These are phyloP conservation scores for Paradoxurus hermaphroditus DNA, from an alignment of 2,113 vertebrate genomes.

Conservation along the genomic window DNA sequence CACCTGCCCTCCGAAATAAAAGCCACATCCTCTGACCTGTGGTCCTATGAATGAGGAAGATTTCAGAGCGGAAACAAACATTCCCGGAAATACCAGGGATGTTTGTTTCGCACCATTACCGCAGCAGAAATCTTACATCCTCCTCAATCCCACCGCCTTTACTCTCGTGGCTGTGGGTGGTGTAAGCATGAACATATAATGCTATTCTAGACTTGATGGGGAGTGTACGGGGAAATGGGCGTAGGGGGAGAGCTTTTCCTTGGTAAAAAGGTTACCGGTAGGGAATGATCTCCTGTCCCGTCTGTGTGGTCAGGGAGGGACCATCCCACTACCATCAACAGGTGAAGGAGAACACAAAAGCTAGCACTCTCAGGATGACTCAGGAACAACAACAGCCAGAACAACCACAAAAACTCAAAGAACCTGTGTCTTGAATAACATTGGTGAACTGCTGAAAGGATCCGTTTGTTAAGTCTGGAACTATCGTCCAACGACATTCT, in stretches of 20 bases:
- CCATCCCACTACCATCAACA: neutral
- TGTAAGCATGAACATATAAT: neutral
- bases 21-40: neutral
- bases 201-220: neutral
- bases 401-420: neutral
- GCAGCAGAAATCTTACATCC: neutral
- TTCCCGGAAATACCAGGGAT: neutral
- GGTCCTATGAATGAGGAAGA: neutral
- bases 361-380: neutral
- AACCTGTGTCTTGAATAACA: neutral
- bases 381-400: too few species aligned
- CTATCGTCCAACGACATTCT: neutral
- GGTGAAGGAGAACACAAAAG: neutral
- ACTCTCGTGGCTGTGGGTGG: neutral
- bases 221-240: neutral
- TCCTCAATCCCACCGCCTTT: neutral
- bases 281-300: neutral
- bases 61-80: neutral
- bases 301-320: neutral
- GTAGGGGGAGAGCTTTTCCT: neutral
- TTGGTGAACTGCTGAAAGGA: neutral
- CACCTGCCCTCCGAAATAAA: neutral
- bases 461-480: neutral
- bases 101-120: neutral
- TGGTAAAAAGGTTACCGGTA: neutral